A percentile compares a stretch with the other conserved stretches of the same genome.
These are phyloP conservation scores for Struthidea cinerea DNA, from an alignment of 2,113 vertebrate species.

Conservation along the genomic window DNA sequence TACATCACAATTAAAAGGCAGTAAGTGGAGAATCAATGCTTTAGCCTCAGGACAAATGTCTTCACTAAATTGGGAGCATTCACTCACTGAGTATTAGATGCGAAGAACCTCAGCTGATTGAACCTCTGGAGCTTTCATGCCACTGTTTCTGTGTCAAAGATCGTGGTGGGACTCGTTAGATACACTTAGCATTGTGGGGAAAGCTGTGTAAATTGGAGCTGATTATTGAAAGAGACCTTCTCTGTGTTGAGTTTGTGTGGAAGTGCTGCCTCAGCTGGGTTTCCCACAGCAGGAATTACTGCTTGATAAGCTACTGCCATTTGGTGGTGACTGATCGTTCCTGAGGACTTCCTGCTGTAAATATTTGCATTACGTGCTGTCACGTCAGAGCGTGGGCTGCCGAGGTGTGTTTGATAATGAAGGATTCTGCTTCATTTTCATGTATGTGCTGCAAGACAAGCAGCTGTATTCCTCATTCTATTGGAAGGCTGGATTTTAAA, in stretches of 20 bases:
- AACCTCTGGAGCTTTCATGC: neutral
- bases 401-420: neutral
- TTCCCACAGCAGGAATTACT: neutral
- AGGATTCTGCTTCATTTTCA: neutral
- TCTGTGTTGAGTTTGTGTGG: neutral
- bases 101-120: neutral
- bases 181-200: neutral
- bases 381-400: neutral
- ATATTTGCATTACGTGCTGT: neutral
- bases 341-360: slow-evolving; percentile 19
- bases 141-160: neutral
- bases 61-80: neutral
- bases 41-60: slow-evolving; percentile 36
- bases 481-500: neutral
- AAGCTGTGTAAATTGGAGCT: slow-evolving; percentile 16
- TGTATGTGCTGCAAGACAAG: neutral
- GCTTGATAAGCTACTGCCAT: slow-evolving; percentile 1
- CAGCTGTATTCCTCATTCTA: neutral
- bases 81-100: neutral
- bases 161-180: neutral
- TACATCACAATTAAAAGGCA: slow-evolving; percentile 42
- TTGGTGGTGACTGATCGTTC: neutral
- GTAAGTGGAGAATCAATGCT: slow-evolving; percentile 32
- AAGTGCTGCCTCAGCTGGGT: slow-evolving; percentile 31
- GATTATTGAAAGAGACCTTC: neutral